phyloP scores from a whole-genome alignment of 1,140 invertebrate genomes.

The Orchesella cincta region DNA sequence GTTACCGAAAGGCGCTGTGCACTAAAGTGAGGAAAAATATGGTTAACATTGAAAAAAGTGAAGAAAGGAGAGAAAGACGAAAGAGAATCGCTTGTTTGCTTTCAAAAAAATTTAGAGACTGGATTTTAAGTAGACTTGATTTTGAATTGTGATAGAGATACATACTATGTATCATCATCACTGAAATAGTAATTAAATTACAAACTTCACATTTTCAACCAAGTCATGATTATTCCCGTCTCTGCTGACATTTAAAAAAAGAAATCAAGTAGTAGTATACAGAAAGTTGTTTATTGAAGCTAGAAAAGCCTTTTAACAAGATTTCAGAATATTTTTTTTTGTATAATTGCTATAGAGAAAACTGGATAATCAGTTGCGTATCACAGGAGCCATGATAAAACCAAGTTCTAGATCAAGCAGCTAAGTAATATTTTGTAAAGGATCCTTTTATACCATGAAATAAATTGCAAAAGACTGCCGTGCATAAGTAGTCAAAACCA shows the following conservation, averaged over 20 bases:
- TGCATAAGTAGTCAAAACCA: neutral
- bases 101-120: constrained; percentile 18
- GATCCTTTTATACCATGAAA: too few species aligned
- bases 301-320: constrained; percentile 12
- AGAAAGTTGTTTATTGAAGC: neutral
- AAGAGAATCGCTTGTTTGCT: constrained; percentile 1
- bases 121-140: constrained; percentile 19
- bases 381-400: too few species aligned
- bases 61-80: constrained; percentile 27
- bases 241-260: too few species aligned
- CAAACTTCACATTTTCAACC: too few species aligned
- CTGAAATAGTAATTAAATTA: too few species aligned
- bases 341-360: neutral
- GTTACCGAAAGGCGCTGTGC: constrained; percentile 27
- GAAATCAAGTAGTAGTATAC: too few species aligned
- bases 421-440: neutral
- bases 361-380: constrained; percentile 11
- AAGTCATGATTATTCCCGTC: too few species aligned
- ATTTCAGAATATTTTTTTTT: neutral
- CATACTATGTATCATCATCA: too few species aligned
- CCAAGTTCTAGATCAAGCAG: constrained; percentile 8
- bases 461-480: neutral
- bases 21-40: constrained; percentile 27
- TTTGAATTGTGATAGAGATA: neutral
- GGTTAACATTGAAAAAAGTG: neutral